A percentile compares a stretch with the other conserved stretches of the same genome.
Conservation (phyloP, 1,140 invertebrate genomes). For the Antheraea pernyi region DNA sequence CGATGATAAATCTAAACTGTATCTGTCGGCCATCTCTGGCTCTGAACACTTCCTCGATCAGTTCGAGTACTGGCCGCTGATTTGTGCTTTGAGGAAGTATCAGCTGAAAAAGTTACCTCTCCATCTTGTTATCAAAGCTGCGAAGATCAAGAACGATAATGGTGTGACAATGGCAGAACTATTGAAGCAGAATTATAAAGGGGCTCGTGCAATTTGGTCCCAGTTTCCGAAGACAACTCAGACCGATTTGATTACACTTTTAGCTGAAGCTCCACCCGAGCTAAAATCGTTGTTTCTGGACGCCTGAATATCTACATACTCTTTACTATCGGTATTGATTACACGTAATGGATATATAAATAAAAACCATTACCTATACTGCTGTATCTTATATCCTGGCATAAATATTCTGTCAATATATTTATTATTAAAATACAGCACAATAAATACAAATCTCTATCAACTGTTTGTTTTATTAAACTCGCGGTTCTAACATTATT, state of each 20-base stretch:
- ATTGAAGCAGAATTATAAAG: slow-evolving; percentile 30
- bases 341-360: neutral
- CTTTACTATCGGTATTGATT: neutral
- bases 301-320: neutral
- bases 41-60: slow-evolving; percentile 50
- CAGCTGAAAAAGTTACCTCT: slow-evolving; percentile 48
- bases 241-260: slow-evolving; percentile 19
- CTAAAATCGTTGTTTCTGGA: neutral
- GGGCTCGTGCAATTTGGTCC: slow-evolving; percentile 33
- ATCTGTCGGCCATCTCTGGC: slow-evolving; percentile 50
- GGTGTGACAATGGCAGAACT: slow-evolving; percentile 35
- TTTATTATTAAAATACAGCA: neutral
- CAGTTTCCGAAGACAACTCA: slow-evolving; percentile 30
- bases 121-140: slow-evolving; percentile 46
- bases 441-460: neutral
- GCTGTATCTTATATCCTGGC: neutral
- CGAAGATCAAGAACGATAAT: slow-evolving; percentile 47
- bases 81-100: slow-evolving; percentile 53
- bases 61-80: slow-evolving; percentile 51
- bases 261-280: neutral
- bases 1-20: slow-evolving; percentile 34
- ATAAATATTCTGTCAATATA: neutral
- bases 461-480: neutral
- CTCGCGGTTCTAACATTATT: too few species aligned
- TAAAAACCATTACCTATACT: neutral